Evolutionary conservation across 2,113 vertebrate genomes (phyloP).

Genomic region (Phasianus colchicus): DNA sequence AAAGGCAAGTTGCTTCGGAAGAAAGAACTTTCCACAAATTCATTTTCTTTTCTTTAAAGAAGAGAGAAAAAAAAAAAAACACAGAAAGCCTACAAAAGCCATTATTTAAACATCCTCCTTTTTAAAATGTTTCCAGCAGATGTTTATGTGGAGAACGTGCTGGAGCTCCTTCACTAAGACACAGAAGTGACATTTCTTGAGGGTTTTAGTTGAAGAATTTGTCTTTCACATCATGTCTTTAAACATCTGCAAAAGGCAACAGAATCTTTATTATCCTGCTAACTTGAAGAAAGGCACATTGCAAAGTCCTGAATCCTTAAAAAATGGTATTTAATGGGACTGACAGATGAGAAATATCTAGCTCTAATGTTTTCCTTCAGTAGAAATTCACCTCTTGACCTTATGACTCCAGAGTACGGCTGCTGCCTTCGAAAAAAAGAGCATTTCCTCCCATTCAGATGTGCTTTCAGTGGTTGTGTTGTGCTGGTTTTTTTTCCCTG

Average conservation of each 20-base stretch:
- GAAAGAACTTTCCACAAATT: constrained; percentile 50
- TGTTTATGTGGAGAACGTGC: constrained; percentile 72
- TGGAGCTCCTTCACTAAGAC: constrained; percentile 75
- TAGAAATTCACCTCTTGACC: constrained; percentile 72
- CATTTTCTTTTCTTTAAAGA: constrained; percentile 65
- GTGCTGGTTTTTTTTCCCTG: background rate
- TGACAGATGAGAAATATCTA: constrained; percentile 65
- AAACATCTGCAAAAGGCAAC: constrained; percentile 80
- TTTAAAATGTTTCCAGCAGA: constrained; percentile 74
- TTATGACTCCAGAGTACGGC: constrained; percentile 48
- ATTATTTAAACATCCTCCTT: constrained; percentile 74
- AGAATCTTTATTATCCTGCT: constrained; percentile 76
- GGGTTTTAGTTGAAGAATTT: constrained; percentile 78
- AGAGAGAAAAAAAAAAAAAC: background rate
- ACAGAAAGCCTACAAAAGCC: constrained; percentile 20
- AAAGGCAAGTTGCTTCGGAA: constrained; percentile 57
- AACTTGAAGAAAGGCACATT: constrained; percentile 64
- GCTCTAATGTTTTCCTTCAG: constrained; percentile 66
- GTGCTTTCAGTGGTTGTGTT: constrained; percentile 19
- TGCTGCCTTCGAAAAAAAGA: constrained; percentile 50
- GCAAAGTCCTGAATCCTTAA: constrained; percentile 51
- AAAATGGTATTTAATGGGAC: constrained; percentile 71
- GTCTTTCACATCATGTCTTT: constrained; percentile 78
- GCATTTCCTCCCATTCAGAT: constrained; percentile 63
- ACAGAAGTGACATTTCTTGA: constrained; percentile 82